Base-by-base conservation (phyloP, 2,797 vertebrate species). In the Bucorvus abyssinicus region DNA sequence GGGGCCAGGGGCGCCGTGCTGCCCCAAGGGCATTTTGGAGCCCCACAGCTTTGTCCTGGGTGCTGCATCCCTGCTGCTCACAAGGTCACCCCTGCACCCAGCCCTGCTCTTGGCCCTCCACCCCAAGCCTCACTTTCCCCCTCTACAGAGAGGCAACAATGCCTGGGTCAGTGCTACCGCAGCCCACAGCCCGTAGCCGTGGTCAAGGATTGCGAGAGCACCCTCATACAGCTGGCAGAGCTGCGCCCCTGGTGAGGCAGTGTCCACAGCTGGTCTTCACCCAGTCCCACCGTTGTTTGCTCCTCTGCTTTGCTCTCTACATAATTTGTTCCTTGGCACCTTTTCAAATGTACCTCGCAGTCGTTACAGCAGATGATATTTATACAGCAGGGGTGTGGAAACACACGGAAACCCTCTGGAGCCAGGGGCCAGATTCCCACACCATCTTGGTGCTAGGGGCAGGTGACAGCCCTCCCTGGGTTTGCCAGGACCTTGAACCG, bases 261-360 rank as follows among this genome's bases (percentile, higher is more conserved):
- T 36, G 69, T 70, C 86, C 19, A 4, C 4, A 5, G 68, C 84
- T 68, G 52, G 63, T 95, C 83, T 83, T 89, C 87, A 36, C 73
- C 53, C 79, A 84, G 82, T 67, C 75, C 88, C 4, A 23, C 63
- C 76, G 86, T 69, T 92, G 83, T 82, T 95, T 87, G 92, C 78
- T 87, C 70, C 70, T 84, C 84, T 5, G 5, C 85, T 94, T 86
- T 19, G 52, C 69, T 84, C 75, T 70, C 97, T 84, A 74, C 81
- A 93, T 89, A 95, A 95, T 93, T 93, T 93, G 82, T 95, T 97
- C 84, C 95, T 96, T 95, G 95, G 88, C 91, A 30, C 73, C 44
- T 57, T 81, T 73, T 91, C 94, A 92, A 69, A 81, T 2, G 32
- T 61, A 84, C 84, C 89, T 95, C 74, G 4, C 88, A 65, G 57